Base-by-base conservation (phyloP, 2,888 invertebrate genomes). In the Oscheius sp. region DNA sequence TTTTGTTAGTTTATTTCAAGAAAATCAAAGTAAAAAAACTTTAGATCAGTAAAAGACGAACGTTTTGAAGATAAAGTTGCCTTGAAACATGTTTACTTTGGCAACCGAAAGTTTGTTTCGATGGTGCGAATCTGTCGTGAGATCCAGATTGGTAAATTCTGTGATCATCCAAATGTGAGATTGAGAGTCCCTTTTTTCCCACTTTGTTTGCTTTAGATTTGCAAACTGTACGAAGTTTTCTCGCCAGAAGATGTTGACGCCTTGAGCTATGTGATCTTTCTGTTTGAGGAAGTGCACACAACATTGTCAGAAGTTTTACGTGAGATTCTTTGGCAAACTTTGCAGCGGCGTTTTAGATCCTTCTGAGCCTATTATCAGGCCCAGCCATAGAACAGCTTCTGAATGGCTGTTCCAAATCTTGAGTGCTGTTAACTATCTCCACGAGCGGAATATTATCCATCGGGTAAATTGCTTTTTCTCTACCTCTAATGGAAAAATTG, bases 141-240 rank as follows among this genome's bases (percentile, higher is more conserved):
- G 29, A 61, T 61, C n/a, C 61, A 25, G 29, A 61, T 61, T 27
- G 61, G 61, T 2, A 61, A 61, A n/a, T 27, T 61, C 10, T 61
- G 61, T 10, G 20, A 42, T 42, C 61, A 61, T 61, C 61, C 61
- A n/a, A 61, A 42, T 42, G 61, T 61, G 29, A 42, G 45, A 12
- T n/a, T n/a, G n/a, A n/a, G n/a, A n/a, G n/a, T 6, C 15, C 12
- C 15, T n/a, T 29, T 20, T 61, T 27, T 15, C 15, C 12, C 3
- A 15, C 10, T 42, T n/a, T 12, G 25, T 10, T 17, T 6, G 20
- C 17, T 39, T 29, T 25, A 61, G 61, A 61, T 61, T 29, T 61
- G 61, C 20, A n/a, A 61, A 45, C 17, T 61, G 42, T n/a, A 29
- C 8, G 61, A 61, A 61, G 45, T 61, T 6, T 46, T 61, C 15